Evolutionary conservation across 2,797 vertebrate genomes (phyloP).

Genomic region (Fratercula arctica): DNA sequence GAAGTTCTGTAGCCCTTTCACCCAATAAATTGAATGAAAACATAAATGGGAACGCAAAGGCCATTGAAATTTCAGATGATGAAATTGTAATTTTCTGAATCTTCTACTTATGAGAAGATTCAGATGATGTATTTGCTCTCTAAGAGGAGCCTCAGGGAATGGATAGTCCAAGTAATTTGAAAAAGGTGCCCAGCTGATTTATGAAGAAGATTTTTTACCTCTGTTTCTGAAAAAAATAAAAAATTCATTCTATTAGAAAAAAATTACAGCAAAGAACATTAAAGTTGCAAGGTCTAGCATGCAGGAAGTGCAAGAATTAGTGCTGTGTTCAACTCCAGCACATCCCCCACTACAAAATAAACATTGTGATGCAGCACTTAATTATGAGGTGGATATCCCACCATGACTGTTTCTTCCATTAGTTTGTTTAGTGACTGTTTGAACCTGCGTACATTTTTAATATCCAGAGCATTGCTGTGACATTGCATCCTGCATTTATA

Average conservation of each 20-base stretch:
- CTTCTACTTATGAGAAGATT: neutral
- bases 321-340: neutral
- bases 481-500: neutral
- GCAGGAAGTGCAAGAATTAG: neutral
- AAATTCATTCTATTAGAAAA: neutral
- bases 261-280: neutral
- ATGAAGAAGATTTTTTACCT: neutral
- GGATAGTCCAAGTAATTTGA: neutral
- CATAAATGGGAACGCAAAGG: neutral
- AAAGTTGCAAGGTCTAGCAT: neutral
- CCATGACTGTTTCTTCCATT: neutral
- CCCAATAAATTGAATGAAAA: neutral
- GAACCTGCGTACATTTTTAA: neutral
- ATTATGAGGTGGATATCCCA: neutral
- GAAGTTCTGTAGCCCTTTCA: neutral
- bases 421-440: neutral
- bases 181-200: neutral
- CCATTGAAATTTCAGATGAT: neutral
- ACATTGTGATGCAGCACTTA: neutral
- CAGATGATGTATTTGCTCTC: neutral
- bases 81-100: neutral
- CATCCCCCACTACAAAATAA: neutral
- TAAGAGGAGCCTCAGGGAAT: neutral
- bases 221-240: neutral
- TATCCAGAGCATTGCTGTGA: neutral